phyloP scores from a whole-genome alignment of 2,888 invertebrate genomes.

The Platerodrilus igneus region DNA sequence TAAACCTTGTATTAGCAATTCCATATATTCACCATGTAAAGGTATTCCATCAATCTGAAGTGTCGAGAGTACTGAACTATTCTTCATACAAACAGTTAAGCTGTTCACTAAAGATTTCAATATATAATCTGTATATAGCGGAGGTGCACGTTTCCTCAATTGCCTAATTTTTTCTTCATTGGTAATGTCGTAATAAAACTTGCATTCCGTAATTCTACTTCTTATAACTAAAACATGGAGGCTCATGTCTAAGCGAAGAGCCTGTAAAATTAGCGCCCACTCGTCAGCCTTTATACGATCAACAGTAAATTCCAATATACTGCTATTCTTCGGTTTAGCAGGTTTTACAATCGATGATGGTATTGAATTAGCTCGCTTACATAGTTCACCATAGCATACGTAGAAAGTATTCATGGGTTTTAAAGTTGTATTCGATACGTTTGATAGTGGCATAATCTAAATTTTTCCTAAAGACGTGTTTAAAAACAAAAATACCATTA shows the following conservation, averaged over 20 bases:
- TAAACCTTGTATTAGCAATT: constrained; percentile 51
- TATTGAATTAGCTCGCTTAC: constrained; percentile 41
- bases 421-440: constrained; percentile 12
- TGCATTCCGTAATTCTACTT: constrained; percentile 48
- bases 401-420: constrained; percentile 44
- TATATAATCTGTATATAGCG: constrained; percentile 65
- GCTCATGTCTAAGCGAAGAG: constrained; percentile 66
- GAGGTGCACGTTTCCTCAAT: constrained; percentile 46
- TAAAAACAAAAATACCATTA: constrained; percentile 5
- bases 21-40: constrained; percentile 60
- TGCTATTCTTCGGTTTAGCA: constrained; percentile 42
- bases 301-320: constrained; percentile 60
- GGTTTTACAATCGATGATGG: constrained; percentile 42
- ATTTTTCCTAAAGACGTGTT: constrained; percentile 3
- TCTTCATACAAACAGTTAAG: constrained; percentile 57
- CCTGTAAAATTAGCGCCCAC: constrained; percentile 71
- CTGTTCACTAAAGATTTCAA: constrained; percentile 63
- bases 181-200: constrained; percentile 48
- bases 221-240: constrained; percentile 64
- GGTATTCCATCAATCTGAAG: constrained; percentile 70
- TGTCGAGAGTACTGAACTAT: constrained; percentile 58
- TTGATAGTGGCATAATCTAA: constrained; percentile 13
- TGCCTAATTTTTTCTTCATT: constrained; percentile 60
- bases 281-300: constrained; percentile 72
- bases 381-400: constrained; percentile 46